Conservation (phyloP, 2,888 invertebrate genomes). For the Phengaris alcon region DNA sequence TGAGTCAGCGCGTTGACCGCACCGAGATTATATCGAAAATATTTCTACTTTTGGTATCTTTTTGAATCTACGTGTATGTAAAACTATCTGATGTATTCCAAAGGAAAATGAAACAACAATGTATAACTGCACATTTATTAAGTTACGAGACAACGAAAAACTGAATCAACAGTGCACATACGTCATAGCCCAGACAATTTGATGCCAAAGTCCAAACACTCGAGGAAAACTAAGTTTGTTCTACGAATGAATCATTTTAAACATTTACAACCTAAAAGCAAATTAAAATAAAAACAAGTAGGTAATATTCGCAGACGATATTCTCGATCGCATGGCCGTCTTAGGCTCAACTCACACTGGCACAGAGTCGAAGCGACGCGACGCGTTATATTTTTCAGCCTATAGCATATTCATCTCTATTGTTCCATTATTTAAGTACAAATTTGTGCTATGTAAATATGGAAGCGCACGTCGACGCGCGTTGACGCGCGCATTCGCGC, state of each 20-base stretch:
- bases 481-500: no score
- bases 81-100: background rate
- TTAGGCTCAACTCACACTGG: no score
- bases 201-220: background rate
- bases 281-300: background rate
- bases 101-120: background rate
- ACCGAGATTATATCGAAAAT: no score
- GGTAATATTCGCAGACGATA: background rate
- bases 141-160: background rate
- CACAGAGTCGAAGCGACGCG: no score
- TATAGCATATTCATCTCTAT: no score
- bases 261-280: background rate
- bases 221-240: background rate
- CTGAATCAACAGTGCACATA: constrained; percentile 10
- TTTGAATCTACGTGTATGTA: no score
- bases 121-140: constrained; percentile 19
- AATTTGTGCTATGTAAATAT: no score
- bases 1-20: no score
- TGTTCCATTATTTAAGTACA: no score
- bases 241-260: background rate
- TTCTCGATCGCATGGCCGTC: background rate
- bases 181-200: background rate
- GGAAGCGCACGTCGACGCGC: no score
- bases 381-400: no score
- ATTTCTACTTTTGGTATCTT: no score